phyloP scores from a whole-genome alignment of 1,140 invertebrate genomes.

The Drosophila pallidifrons region DNA sequence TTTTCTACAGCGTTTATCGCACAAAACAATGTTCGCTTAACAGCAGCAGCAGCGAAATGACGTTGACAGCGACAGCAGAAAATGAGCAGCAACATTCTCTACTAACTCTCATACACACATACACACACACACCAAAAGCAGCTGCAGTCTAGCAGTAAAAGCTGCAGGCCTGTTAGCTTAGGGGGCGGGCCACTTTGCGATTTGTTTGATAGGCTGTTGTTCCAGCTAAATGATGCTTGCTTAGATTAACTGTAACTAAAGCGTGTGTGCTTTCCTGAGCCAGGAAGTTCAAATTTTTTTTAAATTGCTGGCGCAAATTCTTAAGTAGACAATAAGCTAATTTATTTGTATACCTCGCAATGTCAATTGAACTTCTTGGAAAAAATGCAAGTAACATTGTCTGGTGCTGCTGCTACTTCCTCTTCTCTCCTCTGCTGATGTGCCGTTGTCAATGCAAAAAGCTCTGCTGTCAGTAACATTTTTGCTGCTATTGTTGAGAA shows the following conservation, averaged over 20 bases:
- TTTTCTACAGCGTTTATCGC: slow-evolving; percentile 52
- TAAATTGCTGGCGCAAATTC: not conserved
- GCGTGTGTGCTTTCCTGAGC: slow-evolving; percentile 12
- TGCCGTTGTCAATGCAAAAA: slow-evolving; percentile 72
- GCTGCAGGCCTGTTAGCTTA: slow-evolving; percentile 29
- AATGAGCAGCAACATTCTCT: slow-evolving; percentile 30
- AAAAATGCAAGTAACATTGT: slow-evolving; percentile 3
- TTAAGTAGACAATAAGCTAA: not conserved
- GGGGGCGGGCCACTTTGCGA: slow-evolving; percentile 43
- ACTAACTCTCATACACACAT: slow-evolving; percentile 16
- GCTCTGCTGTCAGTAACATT: slow-evolving; percentile 61
- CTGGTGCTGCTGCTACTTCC: not conserved
- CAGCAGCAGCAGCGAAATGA: slow-evolving; percentile 15
- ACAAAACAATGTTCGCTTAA: slow-evolving; percentile 35
- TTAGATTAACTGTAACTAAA: slow-evolving; percentile 41
- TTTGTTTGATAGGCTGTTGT: slow-evolving; percentile 53
- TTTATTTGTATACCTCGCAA: slow-evolving; percentile 7
- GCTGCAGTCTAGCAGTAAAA: slow-evolving; percentile 18
- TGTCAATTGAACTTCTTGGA: slow-evolving; percentile 17
- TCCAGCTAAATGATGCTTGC: slow-evolving; percentile 57
- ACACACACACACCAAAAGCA: slow-evolving; percentile 43
- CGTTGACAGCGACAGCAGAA: slow-evolving; percentile 23
- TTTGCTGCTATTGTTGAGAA: slow-evolving; percentile 65
- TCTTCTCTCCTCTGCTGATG: slow-evolving; percentile 19
- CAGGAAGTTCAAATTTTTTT: slow-evolving; percentile 37